Evolutionary conservation across 1,140 invertebrate species (phyloP).

Genomic region (Drosophila erecta): DNA sequence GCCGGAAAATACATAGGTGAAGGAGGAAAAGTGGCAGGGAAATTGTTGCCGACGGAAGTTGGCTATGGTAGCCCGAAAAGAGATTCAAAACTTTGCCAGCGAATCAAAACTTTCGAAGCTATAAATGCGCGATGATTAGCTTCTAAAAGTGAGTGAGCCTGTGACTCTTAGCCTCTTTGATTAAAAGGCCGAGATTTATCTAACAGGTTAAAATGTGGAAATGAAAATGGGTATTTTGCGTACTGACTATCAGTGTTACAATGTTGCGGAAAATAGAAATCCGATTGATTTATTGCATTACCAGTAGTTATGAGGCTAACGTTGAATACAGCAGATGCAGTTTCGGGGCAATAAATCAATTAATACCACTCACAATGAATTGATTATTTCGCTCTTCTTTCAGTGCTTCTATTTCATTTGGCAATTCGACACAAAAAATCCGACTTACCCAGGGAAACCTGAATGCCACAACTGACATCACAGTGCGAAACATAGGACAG

Average conservation of each 20-base stretch:
- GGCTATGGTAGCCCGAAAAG: neutral
- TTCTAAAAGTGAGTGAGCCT: neutral
- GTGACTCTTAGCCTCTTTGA: neutral
- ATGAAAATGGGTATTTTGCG: too few species aligned
- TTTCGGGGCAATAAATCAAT: conserved; percentile 27
- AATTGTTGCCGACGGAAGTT: conserved; percentile 15
- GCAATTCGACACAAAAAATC: conserved; percentile 29
- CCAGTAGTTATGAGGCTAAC: neutral
- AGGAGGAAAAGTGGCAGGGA: conserved; percentile 7
- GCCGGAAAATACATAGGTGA: neutral
- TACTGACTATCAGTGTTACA: too few species aligned
- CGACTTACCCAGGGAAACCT: conserved; percentile 4
- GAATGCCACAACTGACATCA: conserved; percentile 24
- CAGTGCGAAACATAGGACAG: conserved; percentile 13
- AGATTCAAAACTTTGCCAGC: conserved; percentile 16
- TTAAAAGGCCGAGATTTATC: too few species aligned
- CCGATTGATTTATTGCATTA: neutral
- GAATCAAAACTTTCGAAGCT: conserved; percentile 1
- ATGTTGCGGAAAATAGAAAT: too few species aligned
- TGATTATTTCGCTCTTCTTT: conserved; percentile 28
- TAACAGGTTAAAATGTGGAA: too few species aligned
- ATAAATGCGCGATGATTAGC: conserved; percentile 9
- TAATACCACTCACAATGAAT: conserved; percentile 8
- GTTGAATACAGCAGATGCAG: neutral
- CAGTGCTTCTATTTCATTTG: conserved; percentile 38